A percentile compares a stretch with the other conserved stretches of the same genome.
phyloP scores from a whole-genome alignment of 1,140 invertebrate species.

The Drosophila lini region DNA sequence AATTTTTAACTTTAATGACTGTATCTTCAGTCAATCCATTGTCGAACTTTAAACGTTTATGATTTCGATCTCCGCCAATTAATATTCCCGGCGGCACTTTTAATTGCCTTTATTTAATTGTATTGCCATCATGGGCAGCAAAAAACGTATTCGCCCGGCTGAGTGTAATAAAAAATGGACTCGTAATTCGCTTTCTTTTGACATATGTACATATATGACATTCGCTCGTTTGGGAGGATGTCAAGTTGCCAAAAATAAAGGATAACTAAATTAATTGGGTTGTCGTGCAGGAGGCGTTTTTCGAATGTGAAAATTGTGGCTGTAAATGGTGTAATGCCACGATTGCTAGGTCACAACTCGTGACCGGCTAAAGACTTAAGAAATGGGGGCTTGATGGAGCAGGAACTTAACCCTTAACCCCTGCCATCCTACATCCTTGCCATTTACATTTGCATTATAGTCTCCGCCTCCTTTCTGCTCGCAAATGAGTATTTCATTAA shows the following conservation, averaged over 20 bases:
- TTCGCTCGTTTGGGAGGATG: neutral
- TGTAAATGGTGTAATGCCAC: neutral
- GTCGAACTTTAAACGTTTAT: neutral
- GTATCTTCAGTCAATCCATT: neutral
- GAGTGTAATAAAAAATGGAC: constrained; percentile 4
- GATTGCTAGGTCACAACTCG: neutral
- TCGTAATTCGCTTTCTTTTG: constrained; percentile 24
- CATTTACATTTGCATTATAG: constrained; percentile 71
- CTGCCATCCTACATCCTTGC: constrained; percentile 20
- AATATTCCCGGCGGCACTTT: constrained; percentile 18
- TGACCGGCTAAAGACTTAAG: neutral
- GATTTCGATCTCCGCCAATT: neutral
- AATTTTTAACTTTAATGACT: neutral
- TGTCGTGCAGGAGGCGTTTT: neutral
- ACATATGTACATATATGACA: constrained; percentile 24
- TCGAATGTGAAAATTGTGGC: neutral
- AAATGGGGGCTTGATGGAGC: neutral
- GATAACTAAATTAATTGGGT: constrained; percentile 49
- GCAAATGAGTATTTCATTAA: constrained; percentile 76
- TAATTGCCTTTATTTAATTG: constrained; percentile 53
- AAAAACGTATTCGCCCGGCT: neutral
- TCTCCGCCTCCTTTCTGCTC: constrained; percentile 21
- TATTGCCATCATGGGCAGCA: constrained; percentile 24
- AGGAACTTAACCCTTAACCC: constrained; percentile 3
- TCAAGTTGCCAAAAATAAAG: neutral